These are phyloP conservation scores for Bungarus multicinctus DNA, from an alignment of 2,113 vertebrate species.

Conservation along the genomic window DNA sequence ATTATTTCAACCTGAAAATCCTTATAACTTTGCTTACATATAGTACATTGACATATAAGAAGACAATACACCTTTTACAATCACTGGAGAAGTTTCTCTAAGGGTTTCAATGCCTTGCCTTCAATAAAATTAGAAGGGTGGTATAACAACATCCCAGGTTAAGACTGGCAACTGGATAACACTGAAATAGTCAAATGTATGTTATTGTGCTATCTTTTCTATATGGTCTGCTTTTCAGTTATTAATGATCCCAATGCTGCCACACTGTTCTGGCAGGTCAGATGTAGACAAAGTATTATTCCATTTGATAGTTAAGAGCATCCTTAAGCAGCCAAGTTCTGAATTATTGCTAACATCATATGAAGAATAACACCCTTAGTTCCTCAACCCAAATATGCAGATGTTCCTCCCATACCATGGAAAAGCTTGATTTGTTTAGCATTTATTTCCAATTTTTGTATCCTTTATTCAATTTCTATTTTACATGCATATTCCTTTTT, in stretches of 20 bases:
- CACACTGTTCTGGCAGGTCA: not conserved
- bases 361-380: not conserved
- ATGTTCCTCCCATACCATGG: not conserved
- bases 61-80: not conserved
- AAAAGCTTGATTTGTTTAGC: not conserved
- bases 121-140: not conserved
- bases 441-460: not conserved
- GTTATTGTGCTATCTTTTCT: not conserved
- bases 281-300: not conserved
- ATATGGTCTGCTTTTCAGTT: not conserved
- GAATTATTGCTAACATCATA: not conserved
- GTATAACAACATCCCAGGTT: not conserved
- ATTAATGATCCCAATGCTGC: not conserved
- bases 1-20: not conserved
- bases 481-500: not conserved
- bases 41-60: not conserved
- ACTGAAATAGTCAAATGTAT: not conserved
- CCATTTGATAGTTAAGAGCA: not conserved
- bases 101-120: not conserved
- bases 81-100: not conserved
- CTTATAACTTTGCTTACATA: not conserved
- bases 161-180: not conserved
- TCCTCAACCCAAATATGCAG: not conserved
- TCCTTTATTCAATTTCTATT: not conserved
- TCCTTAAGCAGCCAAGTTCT: not conserved